Evolutionary conservation across 53 echinoderm and acorn worm species (phyloP).

Genomic region (Paelopatides confundens): DNA sequence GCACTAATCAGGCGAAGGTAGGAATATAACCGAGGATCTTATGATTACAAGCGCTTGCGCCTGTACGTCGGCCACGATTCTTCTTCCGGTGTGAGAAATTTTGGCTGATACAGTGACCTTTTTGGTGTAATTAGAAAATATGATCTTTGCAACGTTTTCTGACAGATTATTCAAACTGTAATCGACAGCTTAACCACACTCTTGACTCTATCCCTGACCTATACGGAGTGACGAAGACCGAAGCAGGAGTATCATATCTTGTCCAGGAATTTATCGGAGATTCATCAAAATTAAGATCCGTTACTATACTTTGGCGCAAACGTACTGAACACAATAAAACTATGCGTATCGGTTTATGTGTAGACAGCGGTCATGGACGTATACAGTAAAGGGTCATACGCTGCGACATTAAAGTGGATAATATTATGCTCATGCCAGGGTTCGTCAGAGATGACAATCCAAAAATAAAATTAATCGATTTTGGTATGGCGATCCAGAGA

Average conservation of each 20-base stretch:
- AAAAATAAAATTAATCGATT: constrained; percentile 10
- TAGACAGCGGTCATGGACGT: constrained; percentile 1
- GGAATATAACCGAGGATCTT: too few relatives aligned
- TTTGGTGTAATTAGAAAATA: too few relatives aligned
- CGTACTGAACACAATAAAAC: not conserved
- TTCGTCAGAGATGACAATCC: constrained; percentile 5
- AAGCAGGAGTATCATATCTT: not conserved
- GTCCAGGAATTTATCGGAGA: constrained; percentile 31
- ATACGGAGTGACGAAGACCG: not conserved
- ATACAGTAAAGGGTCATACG: not conserved
- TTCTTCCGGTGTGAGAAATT: too few relatives aligned
- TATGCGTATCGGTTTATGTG: not conserved
- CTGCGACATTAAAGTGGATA: constrained; percentile 10
- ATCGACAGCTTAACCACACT: not conserved
- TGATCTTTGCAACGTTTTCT: too few relatives aligned
- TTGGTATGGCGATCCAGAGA: not conserved
- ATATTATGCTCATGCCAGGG: constrained; percentile 5
- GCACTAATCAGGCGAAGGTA: too few relatives aligned
- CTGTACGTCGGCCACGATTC: too few relatives aligned
- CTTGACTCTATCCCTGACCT: constrained; percentile 14
- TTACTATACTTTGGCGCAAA: not conserved
- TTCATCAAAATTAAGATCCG: not conserved
- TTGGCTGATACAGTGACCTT: too few relatives aligned
- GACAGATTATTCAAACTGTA: not conserved
- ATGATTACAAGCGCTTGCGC: too few relatives aligned